Base-by-base conservation (phyloP, 2,797 vertebrate species). In the Buceros bicornis region DNA sequence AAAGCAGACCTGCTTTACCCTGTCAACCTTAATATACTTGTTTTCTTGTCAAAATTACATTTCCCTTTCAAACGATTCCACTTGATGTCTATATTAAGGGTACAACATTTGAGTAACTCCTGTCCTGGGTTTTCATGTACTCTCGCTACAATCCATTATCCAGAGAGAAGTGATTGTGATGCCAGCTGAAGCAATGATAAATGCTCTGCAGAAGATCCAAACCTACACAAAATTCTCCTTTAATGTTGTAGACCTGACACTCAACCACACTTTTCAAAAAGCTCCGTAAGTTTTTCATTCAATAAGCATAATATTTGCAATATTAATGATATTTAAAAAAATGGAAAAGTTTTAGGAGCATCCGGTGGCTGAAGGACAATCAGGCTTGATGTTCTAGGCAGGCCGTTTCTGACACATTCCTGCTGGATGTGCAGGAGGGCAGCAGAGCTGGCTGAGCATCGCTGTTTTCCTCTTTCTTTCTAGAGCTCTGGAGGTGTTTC, bases 41-140 rank as follows among this genome's bases (percentile, higher is more conserved):
- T 93, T 96, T 94, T 87, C 72, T 70, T 93, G 87, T 95, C 67
- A 87, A 88, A 97, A 93, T 77, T 91, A 66, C 82, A 28, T 54
- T 95, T 91, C 24, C 15, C 25, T 91, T 91, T 82, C 35, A 64
- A 97, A 89, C 0, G 0, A 57, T 89, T 94, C 62, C 51, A 84
- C 80, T 93, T 70, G 58, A 87, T 91, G 86, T 79, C 82, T 90
- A 25, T 73, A 67, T 84, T 89, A 90, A 89, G 53, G 78, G 60
- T 50, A 35, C n/a, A 82, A 43, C n/a, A 28, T 92, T 79, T 84
- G 87, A 91, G 82, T 86, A 77, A 84, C 62, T 96, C 26, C 43
- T 87, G 28, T 77, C 48, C 88, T 89, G 64, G 21, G 24, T 90
- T 87, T 94, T 95, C 70, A 70, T 1, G 10, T 88, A 29, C 25